phyloP scores from a whole-genome alignment of 2,888 invertebrate genomes.

The Drosophila robusta region DNA sequence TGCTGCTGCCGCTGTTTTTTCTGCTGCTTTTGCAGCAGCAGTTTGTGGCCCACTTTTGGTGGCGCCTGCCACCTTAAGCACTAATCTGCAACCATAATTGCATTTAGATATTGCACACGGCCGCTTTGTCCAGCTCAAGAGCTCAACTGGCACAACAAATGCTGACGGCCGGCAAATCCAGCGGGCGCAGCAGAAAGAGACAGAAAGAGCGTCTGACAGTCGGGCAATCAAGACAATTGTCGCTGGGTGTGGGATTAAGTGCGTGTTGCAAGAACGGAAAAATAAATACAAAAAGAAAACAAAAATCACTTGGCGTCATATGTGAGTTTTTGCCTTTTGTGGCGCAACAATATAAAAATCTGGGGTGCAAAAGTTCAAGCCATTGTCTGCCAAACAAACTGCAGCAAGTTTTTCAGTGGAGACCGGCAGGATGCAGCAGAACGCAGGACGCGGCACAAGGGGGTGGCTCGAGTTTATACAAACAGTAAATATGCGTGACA shows the following conservation, averaged over 20 bases:
- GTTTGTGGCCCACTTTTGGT: constrained; percentile 32
- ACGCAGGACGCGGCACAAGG: neutral
- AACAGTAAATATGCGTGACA: constrained; percentile 80
- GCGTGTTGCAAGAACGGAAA: constrained; percentile 12
- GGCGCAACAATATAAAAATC: constrained; percentile 47
- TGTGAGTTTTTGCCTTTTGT: constrained; percentile 56
- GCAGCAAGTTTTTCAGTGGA: constrained; percentile 45
- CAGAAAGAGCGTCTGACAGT: constrained; percentile 10
- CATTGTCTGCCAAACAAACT: constrained; percentile 63
- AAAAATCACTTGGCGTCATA: constrained; percentile 33
- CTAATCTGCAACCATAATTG: constrained; percentile 56
- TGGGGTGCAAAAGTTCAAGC: constrained; percentile 60
- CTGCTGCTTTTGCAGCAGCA: constrained; percentile 6
- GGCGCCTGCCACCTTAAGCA: constrained; percentile 53
- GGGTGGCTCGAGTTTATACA: constrained; percentile 60
- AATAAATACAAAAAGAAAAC: neutral
- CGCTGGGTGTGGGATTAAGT: constrained; percentile 29
- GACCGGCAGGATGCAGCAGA: constrained; percentile 23
- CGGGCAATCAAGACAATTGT: constrained; percentile 36
- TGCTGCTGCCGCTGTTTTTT: constrained; percentile 1
- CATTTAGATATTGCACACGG: constrained; percentile 44
- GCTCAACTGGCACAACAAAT: constrained; percentile 42
- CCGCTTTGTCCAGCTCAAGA: constrained; percentile 36
- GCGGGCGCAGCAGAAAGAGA: no score
- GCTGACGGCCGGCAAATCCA: constrained; percentile 5